A percentile compares a stretch with the other conserved stretches of the same genome.
Evolutionary conservation across 2,888 invertebrate genomes (phyloP).

Genomic region (Mamestra brassicae): DNA sequence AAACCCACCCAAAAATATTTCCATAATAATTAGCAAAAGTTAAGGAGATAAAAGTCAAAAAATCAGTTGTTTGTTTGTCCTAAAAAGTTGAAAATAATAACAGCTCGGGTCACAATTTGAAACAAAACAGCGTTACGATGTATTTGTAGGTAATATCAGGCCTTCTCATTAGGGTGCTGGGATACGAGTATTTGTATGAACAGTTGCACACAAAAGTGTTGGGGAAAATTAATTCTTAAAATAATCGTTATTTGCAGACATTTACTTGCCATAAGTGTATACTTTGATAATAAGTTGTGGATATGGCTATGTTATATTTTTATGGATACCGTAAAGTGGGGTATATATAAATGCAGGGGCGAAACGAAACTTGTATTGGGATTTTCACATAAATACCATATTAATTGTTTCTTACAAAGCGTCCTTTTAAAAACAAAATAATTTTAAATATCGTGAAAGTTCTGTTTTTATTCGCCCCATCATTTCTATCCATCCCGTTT

Average conservation of each 20-base stretch:
- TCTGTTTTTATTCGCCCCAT: too few species aligned
- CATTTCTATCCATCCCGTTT: too few species aligned
- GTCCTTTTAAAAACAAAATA: too few species aligned
- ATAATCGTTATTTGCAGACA: not conserved
- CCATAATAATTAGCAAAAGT: constrained; percentile 57
- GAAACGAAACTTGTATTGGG: too few species aligned
- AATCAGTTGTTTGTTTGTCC: constrained; percentile 35
- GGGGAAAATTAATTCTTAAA: not conserved
- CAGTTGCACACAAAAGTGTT: constrained; percentile 47
- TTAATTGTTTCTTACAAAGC: too few species aligned
- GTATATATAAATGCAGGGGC: too few species aligned
- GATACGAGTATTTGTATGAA: constrained; percentile 62
- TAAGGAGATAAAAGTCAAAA: constrained; percentile 46
- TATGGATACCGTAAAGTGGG: too few species aligned
- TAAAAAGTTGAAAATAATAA: constrained; percentile 69
- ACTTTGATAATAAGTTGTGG: too few species aligned
- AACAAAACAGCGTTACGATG: constrained; percentile 69
- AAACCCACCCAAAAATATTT: constrained; percentile 15
- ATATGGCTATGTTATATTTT: too few species aligned
- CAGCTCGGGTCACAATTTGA: constrained; percentile 64
- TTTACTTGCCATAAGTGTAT: too few species aligned
- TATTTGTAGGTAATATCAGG: constrained; percentile 68
- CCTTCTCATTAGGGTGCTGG: constrained; percentile 71
- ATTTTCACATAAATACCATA: too few species aligned
- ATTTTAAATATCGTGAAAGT: too few species aligned